These are phyloP conservation scores for Balearica regulorum DNA, from an alignment of 2,797 vertebrate species.

Conservation along the genomic window DNA sequence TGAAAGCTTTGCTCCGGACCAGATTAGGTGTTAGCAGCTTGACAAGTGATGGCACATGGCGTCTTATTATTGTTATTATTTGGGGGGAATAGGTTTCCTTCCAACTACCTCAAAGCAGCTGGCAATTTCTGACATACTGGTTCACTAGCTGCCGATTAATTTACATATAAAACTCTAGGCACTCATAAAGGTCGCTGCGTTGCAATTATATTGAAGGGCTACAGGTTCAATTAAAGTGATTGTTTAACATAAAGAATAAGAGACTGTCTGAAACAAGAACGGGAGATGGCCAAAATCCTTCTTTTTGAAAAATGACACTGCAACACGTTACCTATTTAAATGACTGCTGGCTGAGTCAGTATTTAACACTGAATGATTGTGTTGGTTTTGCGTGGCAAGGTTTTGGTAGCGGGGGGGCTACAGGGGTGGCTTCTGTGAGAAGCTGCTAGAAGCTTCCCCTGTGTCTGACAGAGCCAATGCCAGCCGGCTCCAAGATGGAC, in stretches of 20 bases:
- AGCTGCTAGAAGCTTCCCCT: too few relatives aligned
- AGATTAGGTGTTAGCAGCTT: background rate
- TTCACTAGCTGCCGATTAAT: background rate
- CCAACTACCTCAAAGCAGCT: background rate
- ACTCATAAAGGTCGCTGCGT: background rate
- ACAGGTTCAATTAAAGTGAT: background rate
- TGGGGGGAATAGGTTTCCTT: background rate
- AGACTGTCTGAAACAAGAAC: background rate
- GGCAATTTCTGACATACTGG: background rate
- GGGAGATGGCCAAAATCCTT: background rate
- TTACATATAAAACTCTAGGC: background rate
- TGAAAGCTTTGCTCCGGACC: constrained; percentile 8
- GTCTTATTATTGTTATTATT: background rate
- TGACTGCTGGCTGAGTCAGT: background rate
- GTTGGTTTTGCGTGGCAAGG: too few relatives aligned
- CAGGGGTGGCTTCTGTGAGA: too few relatives aligned
- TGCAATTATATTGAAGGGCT: background rate
- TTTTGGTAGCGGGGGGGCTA: too few relatives aligned
- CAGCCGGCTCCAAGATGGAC: too few relatives aligned
- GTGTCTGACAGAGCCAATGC: too few relatives aligned
- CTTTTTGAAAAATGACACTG: background rate
- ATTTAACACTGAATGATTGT: background rate
- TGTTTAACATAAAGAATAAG: background rate
- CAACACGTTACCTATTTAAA: background rate
- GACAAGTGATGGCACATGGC: background rate